Conservation (phyloP, 2,797 vertebrate genomes). For the Gadopsis bispinosus region DNA sequence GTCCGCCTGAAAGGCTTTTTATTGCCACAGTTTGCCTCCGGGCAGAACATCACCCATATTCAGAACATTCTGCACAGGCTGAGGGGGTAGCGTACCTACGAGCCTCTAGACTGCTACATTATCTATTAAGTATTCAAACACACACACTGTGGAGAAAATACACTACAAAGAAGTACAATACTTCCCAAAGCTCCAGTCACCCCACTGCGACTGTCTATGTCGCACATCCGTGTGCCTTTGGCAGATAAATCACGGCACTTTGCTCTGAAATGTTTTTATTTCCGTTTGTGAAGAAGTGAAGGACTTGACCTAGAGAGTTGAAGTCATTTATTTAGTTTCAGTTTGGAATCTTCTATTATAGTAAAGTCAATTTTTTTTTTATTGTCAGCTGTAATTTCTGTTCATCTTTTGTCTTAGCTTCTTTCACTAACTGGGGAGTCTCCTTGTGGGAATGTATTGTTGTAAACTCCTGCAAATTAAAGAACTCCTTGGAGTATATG, state of each 20-base stretch:
- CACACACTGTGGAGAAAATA: slow-evolving; percentile 66
- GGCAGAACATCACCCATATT: slow-evolving; percentile 80
- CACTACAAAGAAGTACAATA: slow-evolving; percentile 66
- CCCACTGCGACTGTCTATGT: slow-evolving; percentile 54
- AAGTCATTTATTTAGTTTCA: slow-evolving; percentile 19
- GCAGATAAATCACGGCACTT: slow-evolving; percentile 68
- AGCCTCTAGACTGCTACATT: slow-evolving; percentile 73
- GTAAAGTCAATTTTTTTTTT: background rate
- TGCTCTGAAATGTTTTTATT: slow-evolving; percentile 48
- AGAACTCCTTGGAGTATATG: slow-evolving; percentile 78
- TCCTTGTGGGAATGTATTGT: slow-evolving; percentile 69
- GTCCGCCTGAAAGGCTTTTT: slow-evolving; percentile 82
- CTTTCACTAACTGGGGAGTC: slow-evolving; percentile 60
- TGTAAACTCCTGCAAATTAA: slow-evolving; percentile 79
- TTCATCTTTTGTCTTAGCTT: slow-evolving; percentile 45
- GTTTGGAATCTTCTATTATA: slow-evolving; percentile 22
- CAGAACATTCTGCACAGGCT: slow-evolving; percentile 62
- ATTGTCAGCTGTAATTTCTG: slow-evolving; percentile 41
- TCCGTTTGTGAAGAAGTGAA: slow-evolving; percentile 20
- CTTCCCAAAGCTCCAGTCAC: slow-evolving; percentile 67
- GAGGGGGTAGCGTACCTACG: slow-evolving; percentile 62
- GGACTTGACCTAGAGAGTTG: slow-evolving; percentile 41
- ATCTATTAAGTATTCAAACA: slow-evolving; percentile 82
- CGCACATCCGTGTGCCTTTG: slow-evolving; percentile 57
- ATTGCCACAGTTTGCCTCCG: slow-evolving; percentile 80